Base-by-base conservation (phyloP, 2,888 invertebrate species). In the Lordiphosa fenestrarum region DNA sequence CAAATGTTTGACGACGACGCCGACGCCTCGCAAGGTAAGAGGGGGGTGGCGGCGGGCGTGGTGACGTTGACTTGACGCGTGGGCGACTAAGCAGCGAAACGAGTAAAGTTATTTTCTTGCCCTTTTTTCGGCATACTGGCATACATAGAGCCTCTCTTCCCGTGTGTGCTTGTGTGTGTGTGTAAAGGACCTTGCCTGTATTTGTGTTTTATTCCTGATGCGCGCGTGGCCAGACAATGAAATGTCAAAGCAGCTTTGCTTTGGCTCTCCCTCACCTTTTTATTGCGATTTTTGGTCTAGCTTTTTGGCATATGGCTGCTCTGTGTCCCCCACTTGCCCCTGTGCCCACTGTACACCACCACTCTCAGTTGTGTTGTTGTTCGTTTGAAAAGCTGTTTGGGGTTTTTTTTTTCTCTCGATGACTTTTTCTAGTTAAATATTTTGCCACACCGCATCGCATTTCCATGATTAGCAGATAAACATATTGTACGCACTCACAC, bases 1-100 rank as follows among this genome's bases (percentile, higher is more conserved):
- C 76, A 76, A 76, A 76, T 76, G 76, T 78, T 69, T 65, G 54
- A n/a, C n/a, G n/a, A n/a, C n/a, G n/a, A n/a, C n/a, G n/a, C n/a
- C n/a, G n/a, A n/a, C n/a, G n/a, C n/a, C n/a, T n/a, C n/a, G n/a
- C n/a, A n/a, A n/a, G n/a, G n/a, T n/a, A n/a, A 42, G 21, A 13
- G 39, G 39, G 0, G 6, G 37, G 42, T 5, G 41, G 53, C 21
- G 46, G 21, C 13, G 39, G 21, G 23, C 47, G 52, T 38, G 62
- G 38, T 44, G 41, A 47, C 25, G 46, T 47, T 42, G 44, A 42
- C 52, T 39, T 53, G 60, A 57, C 55, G 73, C 71, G 82, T 82
- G 78, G 71, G 61, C 53, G 55, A 23, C 23, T 12, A 64, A 21
- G 55, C 35, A 38, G 30, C 63, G 54, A 48, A 63, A 63, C 44